A percentile compares a stretch with the other conserved stretches of the same genome.
These are phyloP conservation scores for Coranthus polyacanthus DNA, from an alignment of 2,797 vertebrate genomes.

Conservation along the genomic window DNA sequence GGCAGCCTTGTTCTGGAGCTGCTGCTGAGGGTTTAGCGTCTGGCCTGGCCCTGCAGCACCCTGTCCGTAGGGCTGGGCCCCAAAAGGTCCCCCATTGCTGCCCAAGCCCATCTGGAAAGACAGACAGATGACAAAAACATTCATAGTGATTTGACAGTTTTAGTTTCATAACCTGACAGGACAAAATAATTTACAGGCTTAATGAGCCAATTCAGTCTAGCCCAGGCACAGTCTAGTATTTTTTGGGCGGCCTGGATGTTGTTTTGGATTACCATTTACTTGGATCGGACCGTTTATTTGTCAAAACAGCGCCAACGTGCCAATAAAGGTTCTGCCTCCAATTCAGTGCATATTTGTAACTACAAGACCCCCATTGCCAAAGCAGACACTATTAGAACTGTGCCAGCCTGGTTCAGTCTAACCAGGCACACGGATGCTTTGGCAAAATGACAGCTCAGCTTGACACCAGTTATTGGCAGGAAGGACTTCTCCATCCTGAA, in stretches of 20 bases:
- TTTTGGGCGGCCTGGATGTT: background rate
- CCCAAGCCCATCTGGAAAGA: constrained; percentile 90
- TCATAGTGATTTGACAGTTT: background rate
- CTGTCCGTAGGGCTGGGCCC: constrained; percentile 90
- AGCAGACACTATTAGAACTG: constrained; percentile 5
- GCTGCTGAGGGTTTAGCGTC: constrained; percentile 89
- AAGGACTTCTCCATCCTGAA: background rate
- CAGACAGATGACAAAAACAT: constrained; percentile 22
- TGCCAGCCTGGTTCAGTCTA: constrained; percentile 34
- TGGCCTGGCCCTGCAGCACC: constrained; percentile 85
- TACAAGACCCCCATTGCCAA: constrained; percentile 50
- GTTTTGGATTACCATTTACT: background rate
- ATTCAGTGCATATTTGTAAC: constrained; percentile 53
- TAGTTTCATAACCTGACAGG: background rate
- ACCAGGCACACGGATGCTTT: constrained; percentile 32
- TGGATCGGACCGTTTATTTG: background rate
- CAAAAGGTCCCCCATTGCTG: constrained; percentile 91
- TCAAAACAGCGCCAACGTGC: constrained; percentile 20
- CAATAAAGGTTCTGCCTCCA: constrained; percentile 25
- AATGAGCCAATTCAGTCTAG: too few species aligned
- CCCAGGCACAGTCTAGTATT: background rate
- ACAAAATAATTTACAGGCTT: background rate
- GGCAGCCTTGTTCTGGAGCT: constrained; percentile 91
- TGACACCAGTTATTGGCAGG: constrained; percentile 42
- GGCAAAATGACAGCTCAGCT: constrained; percentile 46